Evolutionary conservation across 2,113 vertebrate genomes (phyloP).

Genomic region (Centropus unirufus): DNA sequence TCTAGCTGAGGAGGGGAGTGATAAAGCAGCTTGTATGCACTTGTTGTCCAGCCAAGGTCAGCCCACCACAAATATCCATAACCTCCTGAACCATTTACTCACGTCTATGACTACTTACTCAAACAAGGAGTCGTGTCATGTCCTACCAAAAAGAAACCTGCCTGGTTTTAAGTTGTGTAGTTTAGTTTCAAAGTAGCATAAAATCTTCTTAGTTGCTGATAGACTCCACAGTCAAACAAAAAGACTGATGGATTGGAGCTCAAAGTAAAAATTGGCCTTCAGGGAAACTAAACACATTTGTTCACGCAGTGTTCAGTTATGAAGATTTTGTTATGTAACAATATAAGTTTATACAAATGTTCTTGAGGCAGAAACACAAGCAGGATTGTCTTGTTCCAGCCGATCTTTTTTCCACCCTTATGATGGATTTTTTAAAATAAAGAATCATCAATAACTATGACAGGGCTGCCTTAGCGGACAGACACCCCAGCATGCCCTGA

Average conservation of each 20-base stretch:
- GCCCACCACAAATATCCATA: not conserved
- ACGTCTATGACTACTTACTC: not conserved
- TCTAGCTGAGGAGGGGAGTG: no score
- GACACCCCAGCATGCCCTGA: not conserved
- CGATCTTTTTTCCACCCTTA: not conserved
- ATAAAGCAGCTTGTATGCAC: no score
- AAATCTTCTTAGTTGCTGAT: not conserved
- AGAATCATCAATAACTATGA: slow-evolving; percentile 21
- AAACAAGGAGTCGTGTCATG: not conserved
- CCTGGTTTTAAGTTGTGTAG: not conserved
- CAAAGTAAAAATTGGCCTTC: not conserved
- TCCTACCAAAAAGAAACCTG: not conserved
- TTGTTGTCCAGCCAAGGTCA: no score
- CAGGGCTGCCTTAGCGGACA: not conserved
- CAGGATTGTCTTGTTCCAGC: not conserved
- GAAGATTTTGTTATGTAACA: slow-evolving; percentile 25
- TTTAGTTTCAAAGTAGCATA: not conserved
- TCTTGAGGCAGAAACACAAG: slow-evolving; percentile 33
- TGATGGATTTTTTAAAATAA: not conserved
- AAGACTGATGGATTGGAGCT: not conserved
- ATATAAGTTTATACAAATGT: slow-evolving; percentile 35
- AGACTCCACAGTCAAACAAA: not conserved
- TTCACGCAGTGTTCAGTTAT: not conserved
- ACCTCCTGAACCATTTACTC: not conserved
- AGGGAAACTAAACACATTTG: not conserved